Evolutionary conservation across 2,888 invertebrate species (phyloP), one percentile per base, ranked within the genome.

Genomic region (Punctoribates punctum): DNA sequence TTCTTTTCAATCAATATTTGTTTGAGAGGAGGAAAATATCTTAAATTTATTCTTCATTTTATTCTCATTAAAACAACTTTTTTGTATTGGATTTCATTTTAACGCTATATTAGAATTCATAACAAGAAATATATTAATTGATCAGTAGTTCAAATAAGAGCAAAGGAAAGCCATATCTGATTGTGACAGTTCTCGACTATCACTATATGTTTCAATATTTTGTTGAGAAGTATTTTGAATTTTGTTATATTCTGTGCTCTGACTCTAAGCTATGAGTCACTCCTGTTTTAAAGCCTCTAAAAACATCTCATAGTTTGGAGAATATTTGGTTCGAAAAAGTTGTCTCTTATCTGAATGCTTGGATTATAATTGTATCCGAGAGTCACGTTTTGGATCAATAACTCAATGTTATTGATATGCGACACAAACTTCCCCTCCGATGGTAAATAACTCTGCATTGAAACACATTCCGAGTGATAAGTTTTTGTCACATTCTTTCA

Each of bases 361-460:
- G 72, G 72, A 72, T 72, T 72, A 48, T 72, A 72, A 72, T 72
- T 48, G 72, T 72, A 48, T 72, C 48, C 38, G 46, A 48, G 48
- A 72, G 72, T 72, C 72, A 72, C 72, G 72, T 72, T 60, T 48
- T 72, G 72, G 72, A 72, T 72, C 72, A 72, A 72, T 72, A 72
- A 46, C 20, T 72, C 17, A 9, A 13, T 48, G 42, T 72, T 46
- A 72, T 48, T 13, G 25, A 25, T 46, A 48, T 72, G 72, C 42
- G 25, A 23, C 15, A 9, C 6, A 25, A 1, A 29, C 70, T 67
- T 38, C 65, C 34, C 8, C 65, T 67, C n/a, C 38, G 5, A 29
- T 29, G 6, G 23, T 57, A 13, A 23, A 25, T 57, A 23, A 20
- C 25, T 17, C 20, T 51, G 51, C 9, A n/a, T n/a, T 51, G 9